These are phyloP conservation scores for Dendrolimus kikuchii DNA, from an alignment of 1,140 invertebrate genomes.

Conservation along the genomic window DNA sequence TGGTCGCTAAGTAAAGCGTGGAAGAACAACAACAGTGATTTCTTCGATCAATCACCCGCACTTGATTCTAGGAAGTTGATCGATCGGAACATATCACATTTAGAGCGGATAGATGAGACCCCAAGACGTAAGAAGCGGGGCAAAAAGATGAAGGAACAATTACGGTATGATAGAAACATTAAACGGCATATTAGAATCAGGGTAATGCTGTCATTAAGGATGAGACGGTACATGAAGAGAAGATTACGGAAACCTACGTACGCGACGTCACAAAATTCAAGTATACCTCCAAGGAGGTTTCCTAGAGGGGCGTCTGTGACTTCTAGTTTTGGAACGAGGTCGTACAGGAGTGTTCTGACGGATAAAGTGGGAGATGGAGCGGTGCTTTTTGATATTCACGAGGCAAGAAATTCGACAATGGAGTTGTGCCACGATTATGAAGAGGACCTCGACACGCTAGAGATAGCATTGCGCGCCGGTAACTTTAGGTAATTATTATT, in stretches of 20 bases:
- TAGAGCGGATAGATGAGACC: constrained; percentile 52
- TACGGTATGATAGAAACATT: constrained; percentile 65
- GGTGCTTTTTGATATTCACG: constrained; percentile 61
- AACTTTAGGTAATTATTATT: constrained; percentile 58
- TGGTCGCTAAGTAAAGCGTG: constrained; percentile 63
- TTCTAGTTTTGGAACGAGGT: constrained; percentile 56
- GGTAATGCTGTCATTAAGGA: constrained; percentile 66
- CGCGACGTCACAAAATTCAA: constrained; percentile 18
- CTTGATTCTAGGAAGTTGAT: constrained; percentile 28
- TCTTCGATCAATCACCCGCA: constrained; percentile 37
- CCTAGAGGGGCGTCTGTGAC: constrained; percentile 31
- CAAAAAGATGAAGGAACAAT: constrained; percentile 54
- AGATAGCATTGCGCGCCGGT: constrained; percentile 60
- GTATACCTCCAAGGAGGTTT: constrained; percentile 35
- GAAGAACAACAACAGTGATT: constrained; percentile 50
- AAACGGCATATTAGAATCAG: constrained; percentile 65
- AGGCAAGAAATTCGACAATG: constrained; percentile 62
- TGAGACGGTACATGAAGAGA: constrained; percentile 61
- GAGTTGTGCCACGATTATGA: constrained; percentile 63
- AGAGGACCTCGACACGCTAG: constrained; percentile 59
- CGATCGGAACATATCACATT: constrained; percentile 25
- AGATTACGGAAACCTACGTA: constrained; percentile 33
- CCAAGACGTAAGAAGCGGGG: constrained; percentile 39
- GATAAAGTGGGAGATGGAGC: constrained; percentile 53
- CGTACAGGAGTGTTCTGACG: constrained; percentile 55